These are phyloP conservation scores for Calephelis perditalis DNA, from an alignment of 2,888 invertebrate species.

Conservation along the genomic window DNA sequence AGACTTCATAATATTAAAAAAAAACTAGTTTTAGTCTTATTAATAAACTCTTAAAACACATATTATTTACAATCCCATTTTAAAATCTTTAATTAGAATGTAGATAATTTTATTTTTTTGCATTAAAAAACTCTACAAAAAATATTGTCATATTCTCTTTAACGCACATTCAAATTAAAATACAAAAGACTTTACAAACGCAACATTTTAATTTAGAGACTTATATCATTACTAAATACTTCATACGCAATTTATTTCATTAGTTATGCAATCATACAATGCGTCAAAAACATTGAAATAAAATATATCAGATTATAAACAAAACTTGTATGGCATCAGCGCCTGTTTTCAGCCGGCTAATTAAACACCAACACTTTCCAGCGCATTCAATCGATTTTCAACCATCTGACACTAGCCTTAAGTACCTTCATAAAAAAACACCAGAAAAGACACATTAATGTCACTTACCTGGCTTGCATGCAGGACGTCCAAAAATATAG, in stretches of 20 bases:
- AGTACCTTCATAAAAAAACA: conserved; percentile 30
- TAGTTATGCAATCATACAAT: conserved; percentile 48
- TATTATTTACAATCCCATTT: too few species aligned
- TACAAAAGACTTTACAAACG: too few species aligned
- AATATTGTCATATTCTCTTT: too few species aligned
- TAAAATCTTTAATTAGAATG: too few species aligned
- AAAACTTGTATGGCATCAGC: conserved; percentile 59
- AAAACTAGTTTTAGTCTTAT: too few species aligned
- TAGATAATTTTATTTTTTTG: too few species aligned
- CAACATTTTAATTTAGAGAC: too few species aligned
- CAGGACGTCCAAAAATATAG: conserved; percentile 78
- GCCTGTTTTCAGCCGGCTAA: conserved; percentile 58
- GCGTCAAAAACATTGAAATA: conserved; percentile 29
- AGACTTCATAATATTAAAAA: too few species aligned
- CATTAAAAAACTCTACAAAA: too few species aligned
- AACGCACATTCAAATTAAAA: too few species aligned
- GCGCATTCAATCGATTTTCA: conserved; percentile 70
- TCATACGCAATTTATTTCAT: background rate
- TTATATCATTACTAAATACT: background rate
- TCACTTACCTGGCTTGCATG: conserved; percentile 75
- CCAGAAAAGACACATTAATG: conserved; percentile 30
- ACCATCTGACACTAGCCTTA: conserved; percentile 43
- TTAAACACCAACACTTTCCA: conserved; percentile 62
- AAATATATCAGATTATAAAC: conserved; percentile 37
- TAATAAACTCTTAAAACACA: too few species aligned